Conservation (phyloP, 2,797 vertebrate genomes). For the Mareca strepera region DNA sequence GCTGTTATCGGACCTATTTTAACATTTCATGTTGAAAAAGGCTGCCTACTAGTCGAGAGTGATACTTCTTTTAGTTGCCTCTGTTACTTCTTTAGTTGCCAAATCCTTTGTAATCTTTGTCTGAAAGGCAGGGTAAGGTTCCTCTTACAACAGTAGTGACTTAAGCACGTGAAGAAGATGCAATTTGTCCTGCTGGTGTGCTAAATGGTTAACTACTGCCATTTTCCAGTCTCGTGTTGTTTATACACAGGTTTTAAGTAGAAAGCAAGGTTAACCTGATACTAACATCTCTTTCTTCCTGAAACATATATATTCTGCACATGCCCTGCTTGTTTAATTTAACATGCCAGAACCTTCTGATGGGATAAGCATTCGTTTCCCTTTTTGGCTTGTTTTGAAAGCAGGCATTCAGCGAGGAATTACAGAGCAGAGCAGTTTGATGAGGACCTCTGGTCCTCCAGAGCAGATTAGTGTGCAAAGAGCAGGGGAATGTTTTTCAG, state of each 20-base stretch:
- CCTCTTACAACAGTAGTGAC: background rate
- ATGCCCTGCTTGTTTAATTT: background rate
- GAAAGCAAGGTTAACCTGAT: slow-evolving; percentile 30
- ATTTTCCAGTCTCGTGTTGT: background rate
- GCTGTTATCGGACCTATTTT: background rate
- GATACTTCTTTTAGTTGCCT: background rate
- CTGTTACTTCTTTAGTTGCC: background rate
- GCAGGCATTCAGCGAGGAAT: slow-evolving; percentile 56
- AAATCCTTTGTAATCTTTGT: background rate
- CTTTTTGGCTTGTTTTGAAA: slow-evolving; percentile 68
- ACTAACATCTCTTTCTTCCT: background rate
- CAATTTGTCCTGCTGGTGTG: background rate
- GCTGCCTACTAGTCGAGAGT: background rate
- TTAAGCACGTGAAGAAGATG: background rate
- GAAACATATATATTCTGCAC: slow-evolving; percentile 19
- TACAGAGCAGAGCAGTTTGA: slow-evolving; percentile 23
- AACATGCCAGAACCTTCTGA: background rate
- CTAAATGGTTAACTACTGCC: background rate
- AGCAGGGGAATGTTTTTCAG: slow-evolving; percentile 37
- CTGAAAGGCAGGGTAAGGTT: background rate
- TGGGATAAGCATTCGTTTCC: background rate
- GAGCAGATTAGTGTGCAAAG: background rate
- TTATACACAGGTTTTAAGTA: background rate
- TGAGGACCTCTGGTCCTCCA: background rate
- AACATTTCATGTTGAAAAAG: background rate